Percentiles rank a stretch among this genome's conserved stretches.
phyloP scores from a whole-genome alignment of 2,113 vertebrate species.

The Uropsilus gracilis region DNA sequence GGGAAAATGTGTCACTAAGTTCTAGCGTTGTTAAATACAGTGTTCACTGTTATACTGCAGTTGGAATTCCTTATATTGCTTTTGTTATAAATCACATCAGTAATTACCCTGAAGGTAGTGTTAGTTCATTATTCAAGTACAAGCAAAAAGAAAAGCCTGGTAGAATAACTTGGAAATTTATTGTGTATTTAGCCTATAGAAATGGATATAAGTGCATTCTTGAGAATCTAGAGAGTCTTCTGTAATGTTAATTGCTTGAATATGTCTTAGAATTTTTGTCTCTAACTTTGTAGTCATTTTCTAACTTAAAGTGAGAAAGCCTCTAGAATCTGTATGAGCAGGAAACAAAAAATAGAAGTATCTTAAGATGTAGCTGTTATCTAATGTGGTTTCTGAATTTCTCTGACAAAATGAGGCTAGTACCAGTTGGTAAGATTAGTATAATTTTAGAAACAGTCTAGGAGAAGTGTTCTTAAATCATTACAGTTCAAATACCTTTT shows the following conservation, averaged over 20 bases:
- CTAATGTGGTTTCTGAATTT: conserved; percentile 39
- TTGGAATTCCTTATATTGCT: conserved; percentile 51
- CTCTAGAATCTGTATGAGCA: conserved; percentile 18
- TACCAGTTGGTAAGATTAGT: neutral
- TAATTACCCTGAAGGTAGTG: conserved; percentile 22
- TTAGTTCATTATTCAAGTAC: conserved; percentile 53
- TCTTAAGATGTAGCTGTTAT: neutral
- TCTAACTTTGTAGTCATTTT: neutral
- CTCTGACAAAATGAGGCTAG: neutral
- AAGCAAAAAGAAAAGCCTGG: conserved; percentile 27
- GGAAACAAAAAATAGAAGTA: neutral
- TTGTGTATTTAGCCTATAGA: neutral
- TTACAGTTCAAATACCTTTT: neutral
- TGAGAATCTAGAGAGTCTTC: neutral
- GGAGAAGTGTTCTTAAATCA: neutral
- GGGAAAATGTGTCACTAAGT: neutral
- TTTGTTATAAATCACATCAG: conserved; percentile 59
- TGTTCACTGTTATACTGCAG: conserved; percentile 14
- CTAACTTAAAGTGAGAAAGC: neutral
- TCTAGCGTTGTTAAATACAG: conserved; percentile 9
- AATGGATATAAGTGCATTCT: neutral
- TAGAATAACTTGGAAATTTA: conserved; percentile 38
- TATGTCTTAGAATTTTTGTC: conserved; percentile 22
- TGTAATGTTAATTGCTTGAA: neutral
- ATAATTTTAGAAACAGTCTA: conserved; percentile 35